phyloP scores from a whole-genome alignment of 2,113 vertebrate genomes.

The Carassius carassius region DNA sequence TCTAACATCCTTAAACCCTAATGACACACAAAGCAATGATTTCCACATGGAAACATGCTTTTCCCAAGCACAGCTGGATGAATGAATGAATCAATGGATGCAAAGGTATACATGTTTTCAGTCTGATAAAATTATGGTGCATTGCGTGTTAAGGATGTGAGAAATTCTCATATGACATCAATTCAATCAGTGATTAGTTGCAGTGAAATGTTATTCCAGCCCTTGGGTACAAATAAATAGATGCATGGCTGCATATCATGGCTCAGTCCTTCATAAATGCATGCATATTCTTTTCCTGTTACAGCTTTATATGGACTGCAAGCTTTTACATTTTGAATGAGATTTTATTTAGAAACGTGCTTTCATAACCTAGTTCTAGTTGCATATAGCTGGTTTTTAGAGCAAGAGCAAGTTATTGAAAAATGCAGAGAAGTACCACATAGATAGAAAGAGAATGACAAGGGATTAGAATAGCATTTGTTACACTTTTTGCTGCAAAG shows the following conservation, averaged over 20 bases:
- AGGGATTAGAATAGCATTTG: not conserved
- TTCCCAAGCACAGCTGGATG: not conserved
- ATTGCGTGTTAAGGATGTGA: not conserved
- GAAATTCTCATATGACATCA: slow-evolving; percentile 1
- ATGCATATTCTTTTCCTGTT: not conserved
- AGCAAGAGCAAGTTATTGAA: not conserved
- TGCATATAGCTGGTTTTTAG: not conserved
- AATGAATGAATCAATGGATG: slow-evolving; percentile 1
- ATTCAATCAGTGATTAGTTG: slow-evolving; percentile 5
- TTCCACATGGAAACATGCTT: not conserved
- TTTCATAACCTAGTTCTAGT: slow-evolving; percentile 13
- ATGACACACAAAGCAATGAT: not conserved
- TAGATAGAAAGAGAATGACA: not conserved
- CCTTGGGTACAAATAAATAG: slow-evolving; percentile 9
- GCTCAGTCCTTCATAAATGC: not conserved
- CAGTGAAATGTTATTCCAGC: slow-evolving; percentile 16
- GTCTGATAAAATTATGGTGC: not conserved
- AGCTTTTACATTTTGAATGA: slow-evolving; percentile 25
- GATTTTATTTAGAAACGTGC: not conserved
- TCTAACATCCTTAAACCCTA: not conserved
- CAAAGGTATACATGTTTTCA: not conserved
- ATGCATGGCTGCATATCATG: slow-evolving; percentile 10
- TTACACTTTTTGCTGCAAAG: not conserved
- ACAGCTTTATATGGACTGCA: not conserved
- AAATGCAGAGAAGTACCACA: slow-evolving; percentile 22